Evolutionary conservation across 23 tunicate species (phyloP), one percentile per base, ranked within the genome.

Genomic region (Ascidia mentula): DNA sequence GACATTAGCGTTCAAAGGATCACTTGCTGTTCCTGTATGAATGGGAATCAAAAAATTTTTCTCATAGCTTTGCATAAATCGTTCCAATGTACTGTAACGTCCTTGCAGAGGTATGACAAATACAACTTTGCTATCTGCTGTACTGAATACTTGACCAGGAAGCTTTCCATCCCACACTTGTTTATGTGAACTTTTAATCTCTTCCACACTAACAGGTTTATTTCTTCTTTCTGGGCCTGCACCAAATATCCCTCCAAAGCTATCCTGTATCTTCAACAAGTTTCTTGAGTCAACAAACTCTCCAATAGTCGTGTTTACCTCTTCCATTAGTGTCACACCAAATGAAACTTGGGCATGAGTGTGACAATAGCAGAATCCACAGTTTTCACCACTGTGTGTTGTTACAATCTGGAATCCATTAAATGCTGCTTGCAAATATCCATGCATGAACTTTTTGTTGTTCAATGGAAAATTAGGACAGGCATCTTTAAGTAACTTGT

Each of bases 41-140:
- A 24, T 40, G 7, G 84, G 80, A 13, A 24, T 36, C 39, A 86
- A 36, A 40, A 86, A 86, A 36, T 86, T 72, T 38, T 37, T 45
- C 37, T 86, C 40, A 46, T 74, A 93, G 6, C 89, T 40, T 8
- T 80, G 84, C 89, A 93, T 80, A 69, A 93, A 93, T 32, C 65
- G 87, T 40, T 93, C 84, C 20, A 93, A 74, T 6, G 93, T 92
- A 7, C 76, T 40, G 80, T 93, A 93, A 39, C 98, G 81, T 28
- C 98, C 93, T 36, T 77, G 88, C 69, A 93, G 76, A 20, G 98
- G 98, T 45, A 93, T 79, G 31, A 88, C 72, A 32, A 93, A 76
- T 20, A 93, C 87, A 37, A 91, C 72, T 38, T 72, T 45, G 37
- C 37, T 79, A 6, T 5, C 18, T 31, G n/a, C 79, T 26, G 30